These are phyloP conservation scores for Myotis myotis DNA, from an alignment of 2,797 vertebrate species.

Conservation along the genomic window DNA sequence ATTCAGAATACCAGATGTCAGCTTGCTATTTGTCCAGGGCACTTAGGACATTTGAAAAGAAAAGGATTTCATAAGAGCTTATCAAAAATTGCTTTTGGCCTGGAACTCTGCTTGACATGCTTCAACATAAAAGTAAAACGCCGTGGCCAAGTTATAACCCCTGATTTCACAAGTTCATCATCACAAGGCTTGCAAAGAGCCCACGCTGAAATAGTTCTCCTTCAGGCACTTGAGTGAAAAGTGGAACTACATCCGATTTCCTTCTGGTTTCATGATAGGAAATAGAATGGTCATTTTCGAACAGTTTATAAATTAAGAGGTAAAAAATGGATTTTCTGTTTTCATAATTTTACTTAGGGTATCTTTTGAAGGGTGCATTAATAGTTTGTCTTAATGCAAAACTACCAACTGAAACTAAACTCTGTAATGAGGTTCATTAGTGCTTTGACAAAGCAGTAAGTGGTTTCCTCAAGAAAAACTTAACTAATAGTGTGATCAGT, in stretches of 20 bases:
- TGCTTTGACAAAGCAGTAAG: constrained; percentile 85
- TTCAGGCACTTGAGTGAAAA: background rate
- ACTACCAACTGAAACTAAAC: constrained; percentile 85
- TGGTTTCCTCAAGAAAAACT: constrained; percentile 83
- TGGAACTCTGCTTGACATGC: background rate
- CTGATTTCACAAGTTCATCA: background rate
- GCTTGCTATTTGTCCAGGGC: constrained; percentile 54
- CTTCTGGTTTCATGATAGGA: constrained; percentile 45
- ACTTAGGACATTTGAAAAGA: constrained; percentile 67
- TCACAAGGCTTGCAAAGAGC: background rate
- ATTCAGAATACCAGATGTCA: constrained; percentile 35
- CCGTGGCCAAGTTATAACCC: background rate
- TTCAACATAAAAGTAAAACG: constrained; percentile 21
- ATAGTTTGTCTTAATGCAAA: constrained; percentile 81
- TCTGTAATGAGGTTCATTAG: constrained; percentile 87
- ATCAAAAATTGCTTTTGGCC: constrained; percentile 59
- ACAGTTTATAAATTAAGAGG: constrained; percentile 71
- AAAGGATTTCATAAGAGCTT: constrained; percentile 21
- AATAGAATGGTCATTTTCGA: constrained; percentile 66
- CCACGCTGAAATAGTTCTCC: background rate
- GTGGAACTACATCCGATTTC: background rate
- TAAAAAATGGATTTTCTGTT: constrained; percentile 64
- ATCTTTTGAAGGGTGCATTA: constrained; percentile 76
- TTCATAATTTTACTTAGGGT: constrained; percentile 76
- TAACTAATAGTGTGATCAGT: constrained; percentile 82